Evolutionary conservation across 2,888 invertebrate species (phyloP).

Genomic region (Xestia xanthographa): DNA sequence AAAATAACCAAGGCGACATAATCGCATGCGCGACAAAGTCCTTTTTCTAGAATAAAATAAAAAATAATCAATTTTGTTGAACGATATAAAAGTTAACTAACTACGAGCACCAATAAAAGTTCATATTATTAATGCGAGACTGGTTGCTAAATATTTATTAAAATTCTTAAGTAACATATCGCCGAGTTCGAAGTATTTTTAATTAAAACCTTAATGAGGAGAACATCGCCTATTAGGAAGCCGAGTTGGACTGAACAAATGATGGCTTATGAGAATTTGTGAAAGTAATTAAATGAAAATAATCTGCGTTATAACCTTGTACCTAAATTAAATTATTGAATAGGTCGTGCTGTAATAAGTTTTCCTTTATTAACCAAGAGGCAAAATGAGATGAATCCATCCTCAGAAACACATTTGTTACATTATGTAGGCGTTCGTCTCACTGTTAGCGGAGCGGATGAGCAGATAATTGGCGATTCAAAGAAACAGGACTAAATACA

Average conservation of each 20-base stretch:
- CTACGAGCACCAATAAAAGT: neutral
- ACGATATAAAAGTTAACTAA: neutral
- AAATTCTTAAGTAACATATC: conserved; percentile 52
- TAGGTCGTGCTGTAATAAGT: neutral
- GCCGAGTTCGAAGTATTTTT: conserved; percentile 48
- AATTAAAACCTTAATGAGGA: conserved; percentile 50
- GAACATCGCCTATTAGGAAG: conserved; percentile 38
- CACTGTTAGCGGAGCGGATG: neutral
- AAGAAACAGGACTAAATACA: neutral
- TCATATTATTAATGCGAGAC: conserved; percentile 17
- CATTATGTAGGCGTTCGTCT: neutral
- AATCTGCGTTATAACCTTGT: conserved; percentile 10
- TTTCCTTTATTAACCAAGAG: neutral
- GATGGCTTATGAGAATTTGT: conserved; percentile 26
- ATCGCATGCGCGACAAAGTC: no score
- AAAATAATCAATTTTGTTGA: neutral
- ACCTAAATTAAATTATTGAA: conserved; percentile 23
- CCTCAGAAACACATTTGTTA: neutral
- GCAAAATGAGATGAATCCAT: conserved; percentile 8
- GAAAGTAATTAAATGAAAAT: conserved; percentile 41
- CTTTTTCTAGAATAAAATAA: no score
- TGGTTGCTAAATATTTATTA: conserved; percentile 47
- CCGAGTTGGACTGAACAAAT: conserved; percentile 36
- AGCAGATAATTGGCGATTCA: neutral
- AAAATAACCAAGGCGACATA: no score